Evolutionary conservation across 2,113 vertebrate species (phyloP), one percentile per base, ranked within the genome.

Genomic region (Copsychus sechellarum): DNA sequence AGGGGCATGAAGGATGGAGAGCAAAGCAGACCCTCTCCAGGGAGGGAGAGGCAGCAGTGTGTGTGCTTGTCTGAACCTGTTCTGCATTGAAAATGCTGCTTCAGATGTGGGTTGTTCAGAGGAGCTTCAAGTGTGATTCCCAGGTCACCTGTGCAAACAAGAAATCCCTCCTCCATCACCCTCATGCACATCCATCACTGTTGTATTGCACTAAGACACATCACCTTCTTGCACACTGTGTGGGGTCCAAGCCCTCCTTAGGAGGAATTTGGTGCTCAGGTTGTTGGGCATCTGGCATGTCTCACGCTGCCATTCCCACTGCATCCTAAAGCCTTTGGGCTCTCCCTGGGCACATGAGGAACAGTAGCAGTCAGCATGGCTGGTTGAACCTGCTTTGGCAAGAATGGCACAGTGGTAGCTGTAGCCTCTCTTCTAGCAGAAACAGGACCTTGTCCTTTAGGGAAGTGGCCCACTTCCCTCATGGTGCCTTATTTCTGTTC

Each of bases 301-400:
- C 47, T 69, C 0, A 0, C 2, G 1, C 61, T 60, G 48, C 57
- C 0, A 6, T 70, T 92, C 53, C 33, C 15, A 11, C 22, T 3
- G 2, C 20, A 31, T 69, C 48, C 48, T 33, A 45, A 64, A 53
- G 45, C 2, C 1, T 40, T 40, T 23, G 28, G 71, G 69, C 61
- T 81, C n/a, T 70, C 3, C 7, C 4, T 2, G 1, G 40, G 28
- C 40, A 16, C 9, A 0, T 19, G n/a, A 66, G 4, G 40, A n/a
- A 12, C 23, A 80, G 8, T 1, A 2, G 50, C 47, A 83, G 82
- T 24, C 5, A 7, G 51, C 22, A 16, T 1, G 22, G 40, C 51
- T 31, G 34, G 42, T 22, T 40, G 36, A 54, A 13, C 29, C 45
- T 1, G 3, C 28, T 54, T 74, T 62, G 57, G 65, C 56, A 72